Conservation (phyloP, 2,888 invertebrate species). For the Lepidochitona cinerea region DNA sequence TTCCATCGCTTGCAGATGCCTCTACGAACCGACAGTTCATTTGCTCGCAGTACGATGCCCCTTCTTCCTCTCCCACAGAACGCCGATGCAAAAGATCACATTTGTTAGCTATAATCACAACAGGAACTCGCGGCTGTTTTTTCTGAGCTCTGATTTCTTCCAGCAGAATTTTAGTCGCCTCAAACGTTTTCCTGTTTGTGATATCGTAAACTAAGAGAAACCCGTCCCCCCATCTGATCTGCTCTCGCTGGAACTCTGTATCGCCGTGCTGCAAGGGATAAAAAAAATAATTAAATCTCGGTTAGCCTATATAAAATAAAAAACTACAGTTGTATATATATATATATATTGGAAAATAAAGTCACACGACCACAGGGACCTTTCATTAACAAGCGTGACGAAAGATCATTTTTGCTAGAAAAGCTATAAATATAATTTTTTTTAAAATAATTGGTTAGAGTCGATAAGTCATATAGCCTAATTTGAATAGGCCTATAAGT, state of each 20-base stretch:
- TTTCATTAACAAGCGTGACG: no score
- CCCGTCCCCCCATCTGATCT: slow-evolving; percentile 60
- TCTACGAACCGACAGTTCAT: slow-evolving; percentile 48
- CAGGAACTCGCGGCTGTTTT: slow-evolving; percentile 43
- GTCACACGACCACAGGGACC: no score
- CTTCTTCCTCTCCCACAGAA: slow-evolving; percentile 45
- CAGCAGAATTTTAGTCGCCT: slow-evolving; percentile 40
- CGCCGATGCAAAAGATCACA: slow-evolving; percentile 56
- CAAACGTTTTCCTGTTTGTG: slow-evolving; percentile 47
- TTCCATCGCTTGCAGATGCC: slow-evolving; percentile 53
- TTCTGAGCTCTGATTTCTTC: slow-evolving; percentile 41
- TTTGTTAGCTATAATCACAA: slow-evolving; percentile 57
- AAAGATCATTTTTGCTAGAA: no score
- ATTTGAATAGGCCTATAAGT: no score
- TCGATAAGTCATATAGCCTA: no score
- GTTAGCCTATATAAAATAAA: no score
- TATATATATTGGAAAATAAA: no score
- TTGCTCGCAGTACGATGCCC: slow-evolving; percentile 41
- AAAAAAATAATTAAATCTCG: no score
- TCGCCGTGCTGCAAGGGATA: slow-evolving; percentile 29
- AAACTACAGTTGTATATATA: no score
- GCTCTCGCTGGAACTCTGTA: slow-evolving; percentile 39
- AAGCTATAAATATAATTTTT: no score
- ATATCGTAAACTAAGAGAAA: slow-evolving; percentile 58
- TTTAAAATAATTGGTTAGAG: no score